A percentile compares a stretch with the other conserved stretches of the same genome.
Evolutionary conservation across 2,888 invertebrate species (phyloP).

Genomic region (Embidobia sp.): DNA sequence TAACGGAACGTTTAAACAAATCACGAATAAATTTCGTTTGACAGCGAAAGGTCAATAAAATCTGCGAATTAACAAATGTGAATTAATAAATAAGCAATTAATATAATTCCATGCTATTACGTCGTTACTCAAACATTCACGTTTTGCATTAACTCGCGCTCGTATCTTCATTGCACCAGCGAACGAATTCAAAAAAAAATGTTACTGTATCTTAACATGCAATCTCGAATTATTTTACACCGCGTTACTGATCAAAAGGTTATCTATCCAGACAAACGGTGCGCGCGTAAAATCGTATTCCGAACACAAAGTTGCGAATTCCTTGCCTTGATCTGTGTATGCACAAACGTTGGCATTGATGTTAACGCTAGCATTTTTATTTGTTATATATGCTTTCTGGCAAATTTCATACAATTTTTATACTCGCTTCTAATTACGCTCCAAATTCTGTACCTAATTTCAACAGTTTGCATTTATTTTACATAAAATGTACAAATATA

Average conservation of each 20-base stretch:
- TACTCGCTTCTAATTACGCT: too few species aligned
- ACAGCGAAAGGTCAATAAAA: background rate
- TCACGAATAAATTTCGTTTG: background rate
- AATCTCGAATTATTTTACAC: slow-evolving; percentile 44
- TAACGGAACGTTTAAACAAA: too few species aligned
- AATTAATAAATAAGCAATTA: slow-evolving; percentile 24
- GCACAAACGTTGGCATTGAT: slow-evolving; percentile 8
- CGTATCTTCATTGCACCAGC: slow-evolving; percentile 22
- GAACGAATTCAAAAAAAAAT: slow-evolving; percentile 28
- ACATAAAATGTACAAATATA: too few species aligned
- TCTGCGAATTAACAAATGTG: slow-evolving; percentile 8
- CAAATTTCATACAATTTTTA: too few species aligned
- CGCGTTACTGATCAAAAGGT: slow-evolving; percentile 17
- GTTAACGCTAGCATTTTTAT: background rate
- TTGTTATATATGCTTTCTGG: too few species aligned
- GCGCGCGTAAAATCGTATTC: slow-evolving; percentile 11
- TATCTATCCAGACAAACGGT: slow-evolving; percentile 36
- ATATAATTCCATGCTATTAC: slow-evolving; percentile 39
- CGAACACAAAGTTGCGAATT: slow-evolving; percentile 15
- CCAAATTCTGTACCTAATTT: too few species aligned
- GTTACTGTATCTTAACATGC: slow-evolving; percentile 23
- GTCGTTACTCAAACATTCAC: slow-evolving; percentile 13
- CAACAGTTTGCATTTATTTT: too few species aligned
- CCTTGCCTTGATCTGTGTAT: too few species aligned
- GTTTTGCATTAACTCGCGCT: slow-evolving; percentile 13